These are phyloP conservation scores for Rhabdomys dilectus DNA, from an alignment of 2,113 vertebrate species.

Conservation along the genomic window DNA sequence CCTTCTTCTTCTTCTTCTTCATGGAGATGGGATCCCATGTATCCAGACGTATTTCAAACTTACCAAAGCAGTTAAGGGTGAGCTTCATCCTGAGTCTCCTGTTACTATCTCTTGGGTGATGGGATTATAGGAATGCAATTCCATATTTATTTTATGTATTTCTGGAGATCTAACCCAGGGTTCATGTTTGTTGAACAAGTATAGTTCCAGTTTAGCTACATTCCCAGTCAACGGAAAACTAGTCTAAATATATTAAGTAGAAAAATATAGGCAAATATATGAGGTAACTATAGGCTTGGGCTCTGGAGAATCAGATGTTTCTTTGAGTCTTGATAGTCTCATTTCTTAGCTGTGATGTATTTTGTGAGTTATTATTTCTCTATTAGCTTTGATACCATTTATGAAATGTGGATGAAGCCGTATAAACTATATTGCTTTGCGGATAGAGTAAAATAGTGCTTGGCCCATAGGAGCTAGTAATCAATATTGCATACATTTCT, in stretches of 20 bases:
- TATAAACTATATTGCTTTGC: background rate
- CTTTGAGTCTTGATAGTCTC: background rate
- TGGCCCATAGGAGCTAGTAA: background rate
- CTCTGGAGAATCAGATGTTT: background rate
- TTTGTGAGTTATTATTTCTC: background rate
- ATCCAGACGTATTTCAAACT: background rate
- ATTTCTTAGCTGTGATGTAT: background rate
- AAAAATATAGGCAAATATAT: background rate
- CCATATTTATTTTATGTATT: background rate
- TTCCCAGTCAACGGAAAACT: background rate
- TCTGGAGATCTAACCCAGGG: background rate
- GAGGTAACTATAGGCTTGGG: background rate
- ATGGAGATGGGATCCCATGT: background rate
- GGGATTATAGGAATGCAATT: background rate
- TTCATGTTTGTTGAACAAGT: background rate
- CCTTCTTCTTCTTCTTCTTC: too few relatives aligned
- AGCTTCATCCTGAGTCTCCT: background rate
- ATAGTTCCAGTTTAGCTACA: background rate
- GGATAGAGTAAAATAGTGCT: background rate
- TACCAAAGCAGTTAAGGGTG: background rate
- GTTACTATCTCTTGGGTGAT: background rate
- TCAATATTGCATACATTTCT: background rate
- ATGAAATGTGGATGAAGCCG: background rate
- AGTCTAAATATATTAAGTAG: background rate
- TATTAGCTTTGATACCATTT: background rate